Base-by-base conservation (phyloP, 2,888 invertebrate genomes). In the Ormyrus pomaceus region DNA sequence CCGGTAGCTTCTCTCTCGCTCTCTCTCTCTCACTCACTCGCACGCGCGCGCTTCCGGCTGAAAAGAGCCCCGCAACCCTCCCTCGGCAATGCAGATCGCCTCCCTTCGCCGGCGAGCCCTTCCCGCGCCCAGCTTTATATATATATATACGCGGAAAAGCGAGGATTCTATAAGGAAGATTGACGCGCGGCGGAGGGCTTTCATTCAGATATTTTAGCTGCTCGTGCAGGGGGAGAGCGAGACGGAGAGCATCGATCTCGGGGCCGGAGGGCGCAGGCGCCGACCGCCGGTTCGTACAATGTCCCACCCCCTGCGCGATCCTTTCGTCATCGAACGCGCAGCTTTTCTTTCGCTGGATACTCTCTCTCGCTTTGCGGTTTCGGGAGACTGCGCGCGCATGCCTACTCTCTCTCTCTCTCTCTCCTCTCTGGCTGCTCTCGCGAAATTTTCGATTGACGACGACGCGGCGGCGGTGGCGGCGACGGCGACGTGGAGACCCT, bases 51-150 rank as follows among this genome's bases (percentile, higher is more conserved):
- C 55, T 34, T n/a, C 53, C 9, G 53, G 51, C 66, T 9, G 45
- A 11, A 7, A 19, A 5, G 13, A 9, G 48, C 58, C 48, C n/a
- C 11, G 34, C 56, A 46, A 65, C 73, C 65, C 61, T n/a, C 62
- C 55, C 69, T 58, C 76, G 76, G 62, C 56, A 77, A 77, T 77
- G 69, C 76, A 77, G 69, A 70, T 77, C 34, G 51, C 59, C 69
- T 53, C 48, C 53, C 55, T 74, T 74, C 48, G 65, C 72, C 4
- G 8, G 6, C 46, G 45, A 9, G 51, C 5, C 11, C 48, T 64
- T 48, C 64, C 11, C n/a, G 5, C 50, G 6, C n/a, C 10, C 50
- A 50, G 11, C 34, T 48, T 59, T 59, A 34, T 59, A 59, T 59
- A 34, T 59, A 59, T 59, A 11, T 11, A 11, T 58, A 58, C 13